Evolutionary conservation across 1,140 invertebrate genomes (phyloP).

Genomic region (Centruroides sculpturatus): DNA sequence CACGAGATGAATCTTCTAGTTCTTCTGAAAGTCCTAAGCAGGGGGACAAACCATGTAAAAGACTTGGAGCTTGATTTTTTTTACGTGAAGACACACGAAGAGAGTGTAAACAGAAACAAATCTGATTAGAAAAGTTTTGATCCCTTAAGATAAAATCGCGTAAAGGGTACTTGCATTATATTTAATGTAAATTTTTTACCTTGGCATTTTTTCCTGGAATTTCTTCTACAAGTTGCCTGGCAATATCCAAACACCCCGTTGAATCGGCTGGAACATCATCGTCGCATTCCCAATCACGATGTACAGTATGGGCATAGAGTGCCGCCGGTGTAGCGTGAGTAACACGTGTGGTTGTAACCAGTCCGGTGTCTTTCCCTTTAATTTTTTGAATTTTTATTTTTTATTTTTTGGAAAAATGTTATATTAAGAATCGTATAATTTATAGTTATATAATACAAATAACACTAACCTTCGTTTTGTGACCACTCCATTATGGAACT

Average conservation of each 20-base stretch:
- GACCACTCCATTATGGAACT: slow-evolving; percentile 53
- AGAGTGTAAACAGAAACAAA: too few species aligned
- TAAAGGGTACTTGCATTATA: too few species aligned
- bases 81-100: too few species aligned
- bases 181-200: slow-evolving; percentile 29
- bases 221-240: slow-evolving; percentile 54
- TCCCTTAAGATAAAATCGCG: too few species aligned
- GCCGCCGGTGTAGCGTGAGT: slow-evolving; percentile 83
- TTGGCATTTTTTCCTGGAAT: slow-evolving; percentile 55
- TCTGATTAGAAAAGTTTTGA: too few species aligned
- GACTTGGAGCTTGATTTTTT: too few species aligned
- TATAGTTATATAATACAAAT: slow-evolving; percentile 20
- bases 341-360: slow-evolving; percentile 78
- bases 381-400: too few species aligned
- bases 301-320: slow-evolving; percentile 58
- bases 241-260: slow-evolving; percentile 54
- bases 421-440: slow-evolving; percentile 33
- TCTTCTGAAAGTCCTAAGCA: too few species aligned
- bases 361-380: slow-evolving; percentile 39
- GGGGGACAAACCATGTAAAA: too few species aligned
- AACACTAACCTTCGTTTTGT: slow-evolving; percentile 51
- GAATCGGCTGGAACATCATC: slow-evolving; percentile 34
- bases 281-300: slow-evolving; percentile 63
- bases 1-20: too few species aligned
- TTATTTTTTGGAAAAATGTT: too few species aligned